These are phyloP conservation scores for Centropyge bicolor DNA, from an alignment of 2,797 vertebrate species.

Conservation along the genomic window DNA sequence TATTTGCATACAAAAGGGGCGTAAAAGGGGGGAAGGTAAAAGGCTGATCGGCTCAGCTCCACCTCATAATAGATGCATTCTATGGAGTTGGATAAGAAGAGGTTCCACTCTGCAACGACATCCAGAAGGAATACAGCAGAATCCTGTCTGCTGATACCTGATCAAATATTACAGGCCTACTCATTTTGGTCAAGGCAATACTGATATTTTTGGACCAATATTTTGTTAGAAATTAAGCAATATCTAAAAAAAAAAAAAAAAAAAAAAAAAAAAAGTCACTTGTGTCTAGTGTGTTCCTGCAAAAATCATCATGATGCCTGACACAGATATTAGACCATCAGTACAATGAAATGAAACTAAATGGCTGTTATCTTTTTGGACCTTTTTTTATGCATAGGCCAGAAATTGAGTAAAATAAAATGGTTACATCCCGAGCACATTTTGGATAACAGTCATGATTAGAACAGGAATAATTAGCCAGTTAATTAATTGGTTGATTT, in stretches of 20 bases:
- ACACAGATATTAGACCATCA: background rate
- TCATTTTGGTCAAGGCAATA: background rate
- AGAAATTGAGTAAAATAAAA: background rate
- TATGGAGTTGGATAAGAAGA: conserved; percentile 57
- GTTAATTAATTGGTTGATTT: background rate
- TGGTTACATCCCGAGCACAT: accelerated
- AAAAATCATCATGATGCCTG: background rate
- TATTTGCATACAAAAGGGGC: conserved; percentile 80
- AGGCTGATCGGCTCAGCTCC: conserved; percentile 7
- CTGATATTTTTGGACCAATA: background rate
- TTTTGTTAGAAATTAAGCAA: background rate
- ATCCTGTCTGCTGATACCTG: background rate
- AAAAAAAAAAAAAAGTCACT: background rate
- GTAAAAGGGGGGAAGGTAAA: conserved; percentile 18
- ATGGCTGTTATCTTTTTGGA: background rate
- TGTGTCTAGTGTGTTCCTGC: background rate
- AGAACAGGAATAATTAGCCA: background rate
- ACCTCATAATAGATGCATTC: conserved; percentile 44
- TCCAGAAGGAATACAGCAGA: conserved; percentile 3
- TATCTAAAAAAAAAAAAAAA: background rate
- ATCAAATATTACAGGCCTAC: background rate
- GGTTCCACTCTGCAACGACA: conserved; percentile 33
- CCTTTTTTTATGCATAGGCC: background rate
- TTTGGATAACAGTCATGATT: background rate
- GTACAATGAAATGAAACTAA: background rate